These are phyloP conservation scores for Phycodurus eques DNA, from an alignment of 2,113 vertebrate species.

Conservation along the genomic window DNA sequence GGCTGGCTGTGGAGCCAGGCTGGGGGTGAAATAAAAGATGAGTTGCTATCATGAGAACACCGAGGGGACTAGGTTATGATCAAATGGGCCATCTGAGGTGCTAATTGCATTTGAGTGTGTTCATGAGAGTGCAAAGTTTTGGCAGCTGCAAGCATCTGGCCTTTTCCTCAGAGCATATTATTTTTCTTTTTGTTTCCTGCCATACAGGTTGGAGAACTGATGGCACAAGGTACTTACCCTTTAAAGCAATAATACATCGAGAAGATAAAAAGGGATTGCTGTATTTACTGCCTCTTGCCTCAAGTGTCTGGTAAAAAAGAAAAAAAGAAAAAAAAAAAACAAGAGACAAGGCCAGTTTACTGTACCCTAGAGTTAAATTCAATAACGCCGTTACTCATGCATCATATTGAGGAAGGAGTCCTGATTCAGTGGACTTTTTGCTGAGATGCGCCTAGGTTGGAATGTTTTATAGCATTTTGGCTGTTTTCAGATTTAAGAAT, in stretches of 20 bases:
- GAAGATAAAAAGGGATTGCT: slow-evolving; percentile 13
- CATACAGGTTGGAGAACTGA: not conserved
- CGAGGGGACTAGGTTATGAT: slow-evolving; percentile 12
- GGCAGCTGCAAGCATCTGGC: slow-evolving; percentile 7
- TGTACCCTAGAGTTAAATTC: slow-evolving; percentile 13
- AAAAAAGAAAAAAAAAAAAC: slow-evolving; percentile 1
- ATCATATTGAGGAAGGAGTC: slow-evolving; percentile 5
- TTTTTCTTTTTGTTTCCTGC: not conserved
- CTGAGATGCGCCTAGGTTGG: not conserved
- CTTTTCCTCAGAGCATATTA: not conserved
- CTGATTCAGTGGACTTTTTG: not conserved
- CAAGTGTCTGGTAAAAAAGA: slow-evolving; percentile 8
- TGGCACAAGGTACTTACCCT: slow-evolving; percentile 6
- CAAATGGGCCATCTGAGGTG: slow-evolving; percentile 28
- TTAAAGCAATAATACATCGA: slow-evolving; percentile 7
- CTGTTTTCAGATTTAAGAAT: not conserved
- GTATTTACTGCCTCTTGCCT: slow-evolving; percentile 1
- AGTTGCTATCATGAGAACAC: slow-evolving; percentile 34
- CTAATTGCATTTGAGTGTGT: slow-evolving; percentile 25
- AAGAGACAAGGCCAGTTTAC: slow-evolving; percentile 13
- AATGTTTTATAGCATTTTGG: not conserved
- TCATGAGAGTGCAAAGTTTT: slow-evolving; percentile 13
- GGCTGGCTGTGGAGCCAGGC: slow-evolving; percentile 14
- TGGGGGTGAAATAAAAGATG: slow-evolving; percentile 12
- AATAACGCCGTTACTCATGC: slow-evolving; percentile 4